Evolutionary conservation across 1,140 invertebrate species (phyloP), one percentile per base, ranked within the genome.

Genomic region (Adoxophyes honmai): DNA sequence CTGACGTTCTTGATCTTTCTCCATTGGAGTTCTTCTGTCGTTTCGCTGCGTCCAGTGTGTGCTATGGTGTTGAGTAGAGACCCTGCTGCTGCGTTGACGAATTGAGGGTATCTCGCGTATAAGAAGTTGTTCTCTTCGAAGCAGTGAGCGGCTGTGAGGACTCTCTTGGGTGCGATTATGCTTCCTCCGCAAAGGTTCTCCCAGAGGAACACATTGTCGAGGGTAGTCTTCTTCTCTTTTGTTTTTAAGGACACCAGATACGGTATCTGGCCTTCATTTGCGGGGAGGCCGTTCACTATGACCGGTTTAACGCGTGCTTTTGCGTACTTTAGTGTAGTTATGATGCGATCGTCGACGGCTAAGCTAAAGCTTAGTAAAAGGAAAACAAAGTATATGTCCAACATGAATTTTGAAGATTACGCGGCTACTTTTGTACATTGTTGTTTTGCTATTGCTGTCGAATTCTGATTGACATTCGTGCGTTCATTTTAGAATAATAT

Each of bases 251-350:
- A 82, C 14, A 77, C 77, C 2, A 82, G 15, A 44, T 74, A 80
- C 4, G 77, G 73, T 34, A 80, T 54, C 21, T 77, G 64, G 0
- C 69, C 69, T 5, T 10, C 48, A 0, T 7, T 11, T 0, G 66
- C 73, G 0, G 58, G 57, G 15, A 66, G 56, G 0, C 75, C 77
- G 36, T 70, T 73, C 4, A 78, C 72, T 2, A 73, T 55, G 0
- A 65, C 65, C 0, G 75, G 72, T 56, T 67, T 60, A 10, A 75
- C 60, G 13, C 62, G 64, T 28, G 62, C 64, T 39, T 65, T 73
- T 11, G 75, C 75, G 56, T 81, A 74, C 36, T 74, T 76, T 9
- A 79, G 58, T 7, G 77, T 76, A 0, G 81, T 81, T 18, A 80
- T 77, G 0, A 75, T 44, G 5, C 75, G 64, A 8, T 42, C 51